Percentiles rank a stretch among this genome's conserved stretches.
Conservation (phyloP, 1,140 invertebrate genomes). For the Diorhabda sublineata region DNA sequence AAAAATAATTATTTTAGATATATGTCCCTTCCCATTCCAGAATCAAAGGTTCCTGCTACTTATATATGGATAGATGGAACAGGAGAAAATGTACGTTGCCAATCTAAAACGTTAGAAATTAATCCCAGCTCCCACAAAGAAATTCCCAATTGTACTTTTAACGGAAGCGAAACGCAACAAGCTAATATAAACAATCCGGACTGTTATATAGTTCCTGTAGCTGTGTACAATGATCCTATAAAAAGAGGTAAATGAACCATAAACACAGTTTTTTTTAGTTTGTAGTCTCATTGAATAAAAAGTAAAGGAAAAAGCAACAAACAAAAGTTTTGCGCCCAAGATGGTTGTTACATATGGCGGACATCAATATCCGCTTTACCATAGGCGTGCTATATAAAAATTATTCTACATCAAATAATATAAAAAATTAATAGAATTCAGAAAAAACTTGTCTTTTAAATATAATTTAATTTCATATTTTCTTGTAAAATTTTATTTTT, state of each 20-base stretch:
- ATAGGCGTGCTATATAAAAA: too few species aligned
- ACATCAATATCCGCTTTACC: too few species aligned
- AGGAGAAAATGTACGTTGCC: slow-evolving; percentile 65
- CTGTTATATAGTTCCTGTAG: slow-evolving; percentile 82
- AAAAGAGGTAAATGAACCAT: slow-evolving; percentile 65
- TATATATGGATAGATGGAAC: slow-evolving; percentile 91
- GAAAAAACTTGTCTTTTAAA: too few species aligned
- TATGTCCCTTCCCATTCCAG: slow-evolving; percentile 64
- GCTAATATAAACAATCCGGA: slow-evolving; percentile 81
- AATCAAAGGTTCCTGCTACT: slow-evolving; percentile 64
- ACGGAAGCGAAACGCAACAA: slow-evolving; percentile 84
- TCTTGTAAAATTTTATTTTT: too few species aligned
- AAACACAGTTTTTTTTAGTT: too few species aligned
- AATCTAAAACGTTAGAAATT: slow-evolving; percentile 42
- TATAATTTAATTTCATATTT: too few species aligned
- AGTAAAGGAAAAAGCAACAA: too few species aligned
- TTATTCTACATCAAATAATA: too few species aligned
- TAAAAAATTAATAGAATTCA: too few species aligned
- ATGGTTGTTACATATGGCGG: too few species aligned
- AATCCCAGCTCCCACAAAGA: slow-evolving; percentile 56
- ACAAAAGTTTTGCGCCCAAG: too few species aligned
- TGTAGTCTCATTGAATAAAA: too few species aligned
- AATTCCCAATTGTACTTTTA: slow-evolving; percentile 92
- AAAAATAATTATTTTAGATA: slow-evolving; percentile 51
- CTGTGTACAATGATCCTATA: slow-evolving; percentile 92